Evolutionary conservation across 2,888 invertebrate species (phyloP), one percentile per base, ranked within the genome.

Genomic region (Rotaria macrura): DNA sequence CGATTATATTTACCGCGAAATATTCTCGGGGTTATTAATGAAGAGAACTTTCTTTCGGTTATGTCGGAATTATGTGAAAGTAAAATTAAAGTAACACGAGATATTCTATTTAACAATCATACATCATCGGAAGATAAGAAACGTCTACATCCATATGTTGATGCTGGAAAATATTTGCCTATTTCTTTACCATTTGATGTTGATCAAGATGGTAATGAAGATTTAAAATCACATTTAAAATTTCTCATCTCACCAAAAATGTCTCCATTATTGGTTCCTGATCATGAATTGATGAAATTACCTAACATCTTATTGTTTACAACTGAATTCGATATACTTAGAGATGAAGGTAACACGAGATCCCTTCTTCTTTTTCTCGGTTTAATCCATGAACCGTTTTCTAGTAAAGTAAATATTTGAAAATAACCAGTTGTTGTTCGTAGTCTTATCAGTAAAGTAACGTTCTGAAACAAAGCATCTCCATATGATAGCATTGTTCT

Each of bases 1-100:
- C 47, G 52, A 34, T 20, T 49, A 40, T 79, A 86, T 84, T 57
- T 86, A 38, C 84, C 79, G n/a, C 84, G 84, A 38, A 84, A 74
- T 34, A 86, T 86, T 38, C 84, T 86, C 12, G 86, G 86, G 25
- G 84, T 55, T 20, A 86, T 86, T n/a, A 85, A 47, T 79, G 34
- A 84, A 38, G 84, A 86, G 12, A 86, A 86, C n/a, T 86, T 86
- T 52, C 74, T 84, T 55, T 43, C 72, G 7, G 84, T 84, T 79
- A 86, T 86, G 34, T 84, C 84, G 3, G 84, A 86, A 52, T 86
- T 84, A 34, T 84, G 54, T 34, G 79, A 84, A 55, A 47, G 47
- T 47, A 79, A 84, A 79, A 40, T 86, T 9, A 84, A 86, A 55
- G 86, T 84, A 14, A 38, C 84, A 79, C 79, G 43, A n/a, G 79